A percentile compares a stretch with the other conserved stretches of the same genome.
Conservation (phyloP, 2,113 vertebrate species). For the Dasyurus viverrinus region DNA sequence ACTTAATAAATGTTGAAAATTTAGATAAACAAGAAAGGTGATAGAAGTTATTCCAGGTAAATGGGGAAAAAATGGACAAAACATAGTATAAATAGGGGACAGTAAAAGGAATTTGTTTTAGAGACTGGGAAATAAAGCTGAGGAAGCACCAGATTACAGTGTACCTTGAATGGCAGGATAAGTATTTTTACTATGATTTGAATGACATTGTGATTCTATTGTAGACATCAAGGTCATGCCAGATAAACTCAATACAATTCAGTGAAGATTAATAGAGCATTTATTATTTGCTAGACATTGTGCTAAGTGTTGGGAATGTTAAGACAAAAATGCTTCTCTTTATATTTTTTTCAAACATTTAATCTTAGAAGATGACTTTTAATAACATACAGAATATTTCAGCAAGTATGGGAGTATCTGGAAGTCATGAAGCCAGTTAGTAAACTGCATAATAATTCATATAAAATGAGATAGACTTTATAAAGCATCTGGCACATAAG, state of each 20-base stretch:
- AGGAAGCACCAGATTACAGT: not conserved
- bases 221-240: not conserved
- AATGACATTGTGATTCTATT: not conserved
- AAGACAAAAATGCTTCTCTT: not conserved
- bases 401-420: not conserved
- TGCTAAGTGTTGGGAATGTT: not conserved
- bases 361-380: not conserved
- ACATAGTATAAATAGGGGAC: not conserved
- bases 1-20: slow-evolving; percentile 19
- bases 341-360: not conserved
- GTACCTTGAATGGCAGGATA: not conserved
- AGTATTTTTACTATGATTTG: not conserved
- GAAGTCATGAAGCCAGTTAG: not conserved
- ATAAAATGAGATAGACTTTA: not conserved
- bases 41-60: not conserved
- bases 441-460: not conserved
- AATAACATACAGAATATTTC: not conserved
- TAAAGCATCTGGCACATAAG: not conserved
- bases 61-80: not conserved
- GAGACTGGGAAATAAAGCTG: not conserved
- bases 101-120: not conserved
- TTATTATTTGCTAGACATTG: not conserved
- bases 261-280: not conserved
- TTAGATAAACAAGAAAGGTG: not conserved
- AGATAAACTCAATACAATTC: not conserved